phyloP scores from a whole-genome alignment of 2,113 vertebrate species.

The Acanthochromis polyacanthus region DNA sequence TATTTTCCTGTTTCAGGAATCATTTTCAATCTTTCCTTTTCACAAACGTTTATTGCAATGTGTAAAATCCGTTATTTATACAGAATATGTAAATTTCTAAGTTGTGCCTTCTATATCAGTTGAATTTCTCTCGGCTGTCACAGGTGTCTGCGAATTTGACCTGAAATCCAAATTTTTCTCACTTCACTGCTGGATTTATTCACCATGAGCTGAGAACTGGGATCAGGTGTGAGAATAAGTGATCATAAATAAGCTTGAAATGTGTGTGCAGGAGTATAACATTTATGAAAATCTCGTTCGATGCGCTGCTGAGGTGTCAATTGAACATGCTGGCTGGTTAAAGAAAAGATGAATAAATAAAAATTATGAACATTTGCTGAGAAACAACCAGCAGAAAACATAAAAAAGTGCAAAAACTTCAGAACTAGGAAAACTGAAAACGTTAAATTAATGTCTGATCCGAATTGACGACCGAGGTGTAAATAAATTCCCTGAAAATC shows the following conservation, averaged over 20 bases:
- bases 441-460: background rate
- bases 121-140: background rate
- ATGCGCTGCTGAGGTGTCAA: conserved; percentile 50
- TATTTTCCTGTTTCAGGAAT: background rate
- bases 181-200: background rate
- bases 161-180: conserved; percentile 27
- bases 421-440: background rate
- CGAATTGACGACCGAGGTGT: background rate
- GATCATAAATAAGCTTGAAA: conserved; percentile 46
- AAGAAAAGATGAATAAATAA: conserved; percentile 2
- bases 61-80: no score
- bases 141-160: conserved; percentile 3
- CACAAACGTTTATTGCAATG: background rate
- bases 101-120: background rate
- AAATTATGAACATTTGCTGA: background rate
- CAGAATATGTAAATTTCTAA: no score
- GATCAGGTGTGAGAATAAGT: conserved; percentile 45
- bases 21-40: background rate
- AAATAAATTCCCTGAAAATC: background rate
- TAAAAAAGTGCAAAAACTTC: background rate
- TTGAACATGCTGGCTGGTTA: conserved; percentile 19
- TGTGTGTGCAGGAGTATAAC: conserved; percentile 26
- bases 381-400: conserved; percentile 8
- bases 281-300: conserved; percentile 49
- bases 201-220: background rate